Base-by-base conservation (phyloP, 2,888 invertebrate species). In the Pyrrhia umbra region DNA sequence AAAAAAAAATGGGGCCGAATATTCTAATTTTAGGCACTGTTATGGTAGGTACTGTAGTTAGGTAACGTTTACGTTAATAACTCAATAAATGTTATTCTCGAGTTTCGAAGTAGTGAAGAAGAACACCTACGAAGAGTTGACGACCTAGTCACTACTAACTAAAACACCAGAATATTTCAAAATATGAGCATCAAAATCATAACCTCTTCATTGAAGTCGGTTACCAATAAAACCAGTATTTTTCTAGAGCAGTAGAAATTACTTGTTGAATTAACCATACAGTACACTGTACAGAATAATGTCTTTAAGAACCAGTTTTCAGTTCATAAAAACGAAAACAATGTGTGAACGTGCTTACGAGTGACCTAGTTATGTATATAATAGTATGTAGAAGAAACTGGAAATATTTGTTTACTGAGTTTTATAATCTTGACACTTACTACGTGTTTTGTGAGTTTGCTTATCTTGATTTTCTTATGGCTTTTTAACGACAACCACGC, bases 401-500 rank as follows among this genome's bases (percentile, higher is more conserved):
- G 68, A 27, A 43, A 55, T 20, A 37, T 57, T 43, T 4, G 27
- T 68, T 37, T 30, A 6, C 0, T n/a, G n/a, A 0, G 15, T 3
- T 42, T 8, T 37, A 21, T 16, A 15, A 43, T 37, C 16, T 42
- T 15, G 16, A 43, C 23, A 68, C 8, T 42, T 13, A 34, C 10
- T 18, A 40, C 61, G 45, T 39, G 37, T 13, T 20, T 25, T 13
- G 18, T 10, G 9, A 27, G 20, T 9, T 2, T 2, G 1, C 23
- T 37, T 34, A 34, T n/a, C 58, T 57, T 65, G 6, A 57, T 13
- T 42, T 25, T 37, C 34, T 56, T 56, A 6, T 27, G 6, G 51
- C 23, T 16, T n/a, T 16, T 18, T 6, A 10, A 25, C 9, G 2
- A 39, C n/a, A 6, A 43, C 8, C 10, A 27, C 10, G 6, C 4